Conservation (phyloP, 2,797 vertebrate species). For the Gastrophryne carolinensis region DNA sequence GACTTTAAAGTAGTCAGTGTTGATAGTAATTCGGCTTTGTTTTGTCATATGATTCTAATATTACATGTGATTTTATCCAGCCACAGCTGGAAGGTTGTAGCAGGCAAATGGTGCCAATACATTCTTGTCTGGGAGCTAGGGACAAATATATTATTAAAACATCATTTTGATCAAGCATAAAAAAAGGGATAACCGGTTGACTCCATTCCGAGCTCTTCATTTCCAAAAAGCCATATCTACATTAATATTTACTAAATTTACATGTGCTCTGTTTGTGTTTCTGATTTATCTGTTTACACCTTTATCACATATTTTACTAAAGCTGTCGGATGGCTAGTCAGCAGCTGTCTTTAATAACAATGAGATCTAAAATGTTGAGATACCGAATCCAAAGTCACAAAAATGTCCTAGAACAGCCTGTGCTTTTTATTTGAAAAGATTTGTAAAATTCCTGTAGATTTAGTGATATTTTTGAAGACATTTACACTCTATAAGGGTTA, state of each 20-base stretch:
- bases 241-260: slow-evolving; percentile 4
- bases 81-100: not conserved
- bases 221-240: slow-evolving; percentile 3
- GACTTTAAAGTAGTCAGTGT: not conserved
- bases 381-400: not conserved
- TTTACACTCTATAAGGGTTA: not conserved
- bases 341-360: slow-evolving; percentile 20
- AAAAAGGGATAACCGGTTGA: slow-evolving; percentile 15
- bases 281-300: not conserved
- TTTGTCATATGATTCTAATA: slow-evolving; percentile 34
- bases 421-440: not conserved
- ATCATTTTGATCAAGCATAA: slow-evolving; percentile 22
- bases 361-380: not conserved
- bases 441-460: not conserved
- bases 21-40: not conserved
- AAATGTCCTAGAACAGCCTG: slow-evolving; percentile 7
- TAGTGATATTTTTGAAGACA: not conserved
- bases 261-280: slow-evolving; percentile 3
- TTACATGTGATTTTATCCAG: slow-evolving; percentile 12
- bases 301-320: not conserved
- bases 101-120: slow-evolving; percentile 12
- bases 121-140: slow-evolving; percentile 32
- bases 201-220: not conserved
- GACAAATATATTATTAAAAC: slow-evolving; percentile 37
- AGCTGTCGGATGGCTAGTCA: not conserved